These are phyloP conservation scores for Orthonevra nobilis DNA, from an alignment of 2,888 invertebrate species.

Conservation along the genomic window DNA sequence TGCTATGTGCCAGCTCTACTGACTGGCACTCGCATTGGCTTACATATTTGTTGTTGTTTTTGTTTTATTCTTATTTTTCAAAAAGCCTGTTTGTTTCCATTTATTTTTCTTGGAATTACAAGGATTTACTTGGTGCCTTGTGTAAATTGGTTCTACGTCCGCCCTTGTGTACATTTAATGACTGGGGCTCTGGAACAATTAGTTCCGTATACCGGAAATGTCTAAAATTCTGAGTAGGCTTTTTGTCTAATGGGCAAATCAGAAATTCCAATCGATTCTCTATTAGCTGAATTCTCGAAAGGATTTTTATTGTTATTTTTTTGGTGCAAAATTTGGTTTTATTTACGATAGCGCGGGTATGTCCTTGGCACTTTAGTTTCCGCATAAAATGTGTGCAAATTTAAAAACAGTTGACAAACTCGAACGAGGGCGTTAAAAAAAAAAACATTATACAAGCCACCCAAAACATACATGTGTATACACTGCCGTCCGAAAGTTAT, in stretches of 20 bases:
- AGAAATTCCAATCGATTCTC: constrained; percentile 12
- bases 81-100: constrained; percentile 19
- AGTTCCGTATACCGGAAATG: neutral
- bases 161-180: constrained; percentile 12
- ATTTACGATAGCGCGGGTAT: too few relatives aligned
- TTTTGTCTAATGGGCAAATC: neutral
- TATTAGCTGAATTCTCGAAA: neutral
- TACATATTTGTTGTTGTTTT: neutral
- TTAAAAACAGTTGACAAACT: constrained; percentile 23
- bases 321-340: constrained; percentile 19
- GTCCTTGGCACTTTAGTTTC: constrained; percentile 33
- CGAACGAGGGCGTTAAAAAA: neutral
- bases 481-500: too few relatives aligned
- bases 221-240: neutral
- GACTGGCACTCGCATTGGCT: constrained; percentile 2
- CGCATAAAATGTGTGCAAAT: constrained; percentile 27
- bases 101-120: constrained; percentile 29
- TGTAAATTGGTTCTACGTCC: constrained; percentile 23
- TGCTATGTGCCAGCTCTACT: neutral
- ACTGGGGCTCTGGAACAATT: constrained; percentile 10
- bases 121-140: constrained; percentile 4
- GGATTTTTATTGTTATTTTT: neutral
- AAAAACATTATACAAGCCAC: too few relatives aligned
- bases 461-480: too few relatives aligned
- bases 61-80: neutral